phyloP scores from a whole-genome alignment of 2,113 vertebrate genomes.

The Cricetomys ansorgei region DNA sequence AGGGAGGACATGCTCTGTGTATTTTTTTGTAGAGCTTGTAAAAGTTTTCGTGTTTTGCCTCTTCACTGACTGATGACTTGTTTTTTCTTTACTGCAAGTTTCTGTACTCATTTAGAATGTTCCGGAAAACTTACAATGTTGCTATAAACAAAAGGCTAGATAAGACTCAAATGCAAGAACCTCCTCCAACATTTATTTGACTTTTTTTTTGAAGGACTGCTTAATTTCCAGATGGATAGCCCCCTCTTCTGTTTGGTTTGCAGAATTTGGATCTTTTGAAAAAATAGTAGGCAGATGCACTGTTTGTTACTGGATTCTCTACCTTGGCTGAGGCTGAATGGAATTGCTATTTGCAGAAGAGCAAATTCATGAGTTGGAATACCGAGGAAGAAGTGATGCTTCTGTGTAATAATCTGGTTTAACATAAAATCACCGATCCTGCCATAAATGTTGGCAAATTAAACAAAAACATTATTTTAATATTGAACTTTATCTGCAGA shows the following conservation, averaged over 20 bases:
- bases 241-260: conserved; percentile 87
- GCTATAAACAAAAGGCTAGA: conserved; percentile 58
- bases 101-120: conserved; percentile 50
- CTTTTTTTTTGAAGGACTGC: conserved; percentile 41
- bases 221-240: conserved; percentile 83
- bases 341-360: background rate
- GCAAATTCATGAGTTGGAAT: conserved; percentile 42
- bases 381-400: background rate
- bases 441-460: conserved; percentile 38
- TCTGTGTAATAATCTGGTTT: conserved; percentile 54
- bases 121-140: conserved; percentile 57
- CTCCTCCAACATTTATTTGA: conserved; percentile 46
- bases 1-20: background rate
- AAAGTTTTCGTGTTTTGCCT: conserved; percentile 59
- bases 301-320: conserved; percentile 9
- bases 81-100: conserved; percentile 51
- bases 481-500: conserved; percentile 41
- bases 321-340: background rate
- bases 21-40: conserved; percentile 38
- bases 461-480: conserved; percentile 44
- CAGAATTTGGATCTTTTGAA: conserved; percentile 72
- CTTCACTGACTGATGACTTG: conserved; percentile 31
- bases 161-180: conserved; percentile 43
- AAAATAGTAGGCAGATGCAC: background rate
- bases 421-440: conserved; percentile 40